These are phyloP conservation scores for Mola mola DNA, from an alignment of 2,113 vertebrate species.

Conservation along the genomic window DNA sequence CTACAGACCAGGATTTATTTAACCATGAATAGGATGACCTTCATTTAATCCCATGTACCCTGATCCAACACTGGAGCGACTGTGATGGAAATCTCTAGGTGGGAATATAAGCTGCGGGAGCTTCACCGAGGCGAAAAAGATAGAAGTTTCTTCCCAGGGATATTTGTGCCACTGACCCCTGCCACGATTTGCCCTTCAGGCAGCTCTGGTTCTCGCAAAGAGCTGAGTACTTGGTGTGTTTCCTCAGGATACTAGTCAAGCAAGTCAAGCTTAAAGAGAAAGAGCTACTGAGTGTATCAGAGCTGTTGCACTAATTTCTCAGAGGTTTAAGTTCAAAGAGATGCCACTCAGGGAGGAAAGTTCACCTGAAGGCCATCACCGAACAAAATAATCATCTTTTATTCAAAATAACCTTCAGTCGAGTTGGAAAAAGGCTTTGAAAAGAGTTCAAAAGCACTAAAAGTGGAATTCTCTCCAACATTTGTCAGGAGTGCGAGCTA, in stretches of 20 bases:
- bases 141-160: constrained; percentile 7
- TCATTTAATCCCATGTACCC: background rate
- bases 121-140: constrained; percentile 18
- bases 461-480: constrained; percentile 27
- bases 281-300: background rate
- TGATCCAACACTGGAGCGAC: background rate
- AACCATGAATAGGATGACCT: background rate
- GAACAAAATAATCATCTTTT: background rate
- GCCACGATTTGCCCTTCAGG: constrained; percentile 12
- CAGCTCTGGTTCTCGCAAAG: background rate
- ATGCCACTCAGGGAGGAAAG: background rate
- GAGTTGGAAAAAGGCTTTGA: constrained; percentile 12
- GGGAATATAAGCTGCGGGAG: constrained; percentile 2
- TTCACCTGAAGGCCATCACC: background rate
- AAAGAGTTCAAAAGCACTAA: constrained; percentile 21
- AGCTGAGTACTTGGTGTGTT: background rate
- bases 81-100: constrained; percentile 4
- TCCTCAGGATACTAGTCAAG: constrained; percentile 4
- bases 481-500: constrained; percentile 4
- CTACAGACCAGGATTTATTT: background rate
- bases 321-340: constrained; percentile 7
- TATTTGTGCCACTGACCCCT: constrained; percentile 16
- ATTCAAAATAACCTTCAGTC: no score
- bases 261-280: constrained; percentile 24
- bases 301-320: background rate